Evolutionary conservation across 92 coral and sea anemone genomes (phyloP), one percentile per base, ranked within the genome.

Genomic region (Muricea muricata): DNA sequence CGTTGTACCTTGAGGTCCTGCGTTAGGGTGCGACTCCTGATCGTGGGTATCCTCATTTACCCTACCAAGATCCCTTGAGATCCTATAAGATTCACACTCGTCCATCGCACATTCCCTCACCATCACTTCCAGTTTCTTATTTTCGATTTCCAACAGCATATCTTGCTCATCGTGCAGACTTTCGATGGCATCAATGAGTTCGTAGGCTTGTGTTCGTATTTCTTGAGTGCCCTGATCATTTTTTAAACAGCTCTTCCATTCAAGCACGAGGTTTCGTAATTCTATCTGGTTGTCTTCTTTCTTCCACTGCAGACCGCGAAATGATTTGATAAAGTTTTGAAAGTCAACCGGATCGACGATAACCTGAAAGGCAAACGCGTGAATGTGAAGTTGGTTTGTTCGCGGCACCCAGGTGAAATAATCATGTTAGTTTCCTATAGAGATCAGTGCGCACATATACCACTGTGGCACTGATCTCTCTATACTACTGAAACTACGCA

Each of bases 261-360:
- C 67, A n/a, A 90, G 63, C 9, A 91, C 97, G 18, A 93, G 92
- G 56, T 95, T 92, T 78, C 92, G 95, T 23, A 95, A 89, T 71
- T 95, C 91, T 14, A 94, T 87, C 73, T 95, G 97, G 41, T 80
- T 83, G 25, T 89, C 90, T 46, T 93, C 98, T 86, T 93, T 93
- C 79, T 93, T 76, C 14, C 80, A 70, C 48, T 91, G 93, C 47
- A 95, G 82, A 8, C 86, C 87, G 12, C 91, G 88, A 47, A 87
- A 90, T 6, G 81, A 70, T 54, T 86, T 92, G 58, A 93, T 67
- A 24, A 92, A 89, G n/a, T 6, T 58, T 23, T 7, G 71, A 34
- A 78, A 78, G 52, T 78, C 83, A 8, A 6, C 33, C 24, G 83
- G 83, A 20, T 78, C 83, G 23, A 78, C 65, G 71, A 78, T 21